Base-by-base conservation (phyloP, 1,140 invertebrate genomes). In the Eupeodes corollae region DNA sequence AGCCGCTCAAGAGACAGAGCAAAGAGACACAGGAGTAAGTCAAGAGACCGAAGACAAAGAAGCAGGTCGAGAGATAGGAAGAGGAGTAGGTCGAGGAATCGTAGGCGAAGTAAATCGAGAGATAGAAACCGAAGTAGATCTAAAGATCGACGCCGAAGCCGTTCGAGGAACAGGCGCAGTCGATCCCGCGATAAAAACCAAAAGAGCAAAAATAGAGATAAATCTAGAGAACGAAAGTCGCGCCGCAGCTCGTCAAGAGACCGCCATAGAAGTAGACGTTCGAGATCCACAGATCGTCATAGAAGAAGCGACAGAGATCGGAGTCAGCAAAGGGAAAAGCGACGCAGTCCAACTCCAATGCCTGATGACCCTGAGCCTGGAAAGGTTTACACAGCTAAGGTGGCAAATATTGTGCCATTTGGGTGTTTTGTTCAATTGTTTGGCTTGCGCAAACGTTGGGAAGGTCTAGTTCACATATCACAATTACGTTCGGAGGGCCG, bases 371-470 rank as follows among this genome's bases (percentile, higher is more conserved):
- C 79, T 2, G 74, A 79, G 44, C 70, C 75, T 10, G 79, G 79
- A 16, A 81, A 80, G 76, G 94, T 98, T 57, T 98, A 98, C 66
- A 77, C 79, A 53, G 96, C 93, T 1, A 87, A 91, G 72, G 90
- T 99, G 0, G 89, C 89, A 6, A 98, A 93, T 59, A 88, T 98
- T 51, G 91, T 97, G 26, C 82, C 88, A 32, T 99, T 98, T 74
- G 97, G 96, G 2, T 98, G 94, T 70, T 99, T 99, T 73, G 91
- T 98, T 1, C 90, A 94, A 69, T 69, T 99, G 6, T 91, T 97
- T 63, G 91, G 93, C 1, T 73, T 99, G 8, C 77, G 82, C 42
- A 79, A 83, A 47, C 76, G 88, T 47, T 90, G 86, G 79, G 96
- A 99, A 70, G 97, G 97, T 2, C 73, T 99, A 0, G 92, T 98